Evolutionary conservation across 2,888 invertebrate genomes (phyloP).

Genomic region (Macaria liturata): DNA sequence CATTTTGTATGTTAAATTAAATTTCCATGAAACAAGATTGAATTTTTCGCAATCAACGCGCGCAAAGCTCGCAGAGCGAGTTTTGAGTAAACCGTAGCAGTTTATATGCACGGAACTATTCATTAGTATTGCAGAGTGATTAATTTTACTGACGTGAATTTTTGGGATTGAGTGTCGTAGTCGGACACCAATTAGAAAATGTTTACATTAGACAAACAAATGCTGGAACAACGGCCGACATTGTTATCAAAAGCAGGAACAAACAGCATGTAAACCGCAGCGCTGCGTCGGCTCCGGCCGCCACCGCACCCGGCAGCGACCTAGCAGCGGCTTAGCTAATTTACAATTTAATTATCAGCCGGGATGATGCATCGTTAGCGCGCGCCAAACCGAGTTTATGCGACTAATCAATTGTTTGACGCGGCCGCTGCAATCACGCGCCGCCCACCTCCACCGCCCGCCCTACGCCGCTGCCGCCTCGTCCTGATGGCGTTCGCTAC

Average conservation of each 20-base stretch:
- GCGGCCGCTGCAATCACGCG: constrained; percentile 80
- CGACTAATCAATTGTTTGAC: constrained; percentile 84
- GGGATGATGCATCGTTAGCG: constrained; percentile 82
- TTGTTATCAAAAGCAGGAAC: constrained; percentile 42
- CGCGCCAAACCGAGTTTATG: constrained; percentile 83
- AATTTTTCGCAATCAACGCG: constrained; percentile 82
- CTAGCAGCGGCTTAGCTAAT: constrained; percentile 79
- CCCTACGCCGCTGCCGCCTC: constrained; percentile 22
- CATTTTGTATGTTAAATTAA: constrained; percentile 83
- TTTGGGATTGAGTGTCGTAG: not conserved
- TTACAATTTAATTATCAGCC: constrained; percentile 82
- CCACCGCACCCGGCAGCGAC: constrained; percentile 52
- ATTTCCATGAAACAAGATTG: constrained; percentile 83
- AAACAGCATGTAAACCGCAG: constrained; percentile 44
- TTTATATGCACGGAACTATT: constrained; percentile 30
- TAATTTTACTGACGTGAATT: not conserved
- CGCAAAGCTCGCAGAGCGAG: constrained; percentile 57
- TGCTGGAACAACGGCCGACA: constrained; percentile 5
- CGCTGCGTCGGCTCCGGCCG: constrained; percentile 34
- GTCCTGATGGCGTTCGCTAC: constrained; percentile 14
- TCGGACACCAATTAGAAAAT: not conserved
- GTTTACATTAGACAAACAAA: constrained; percentile 1
- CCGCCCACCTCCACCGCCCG: constrained; percentile 46
- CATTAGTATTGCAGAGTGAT: not conserved
- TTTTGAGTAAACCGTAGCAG: constrained; percentile 42